These are phyloP conservation scores for Thryonomys swinderianus DNA, from an alignment of 2,113 vertebrate species.

Conservation along the genomic window DNA sequence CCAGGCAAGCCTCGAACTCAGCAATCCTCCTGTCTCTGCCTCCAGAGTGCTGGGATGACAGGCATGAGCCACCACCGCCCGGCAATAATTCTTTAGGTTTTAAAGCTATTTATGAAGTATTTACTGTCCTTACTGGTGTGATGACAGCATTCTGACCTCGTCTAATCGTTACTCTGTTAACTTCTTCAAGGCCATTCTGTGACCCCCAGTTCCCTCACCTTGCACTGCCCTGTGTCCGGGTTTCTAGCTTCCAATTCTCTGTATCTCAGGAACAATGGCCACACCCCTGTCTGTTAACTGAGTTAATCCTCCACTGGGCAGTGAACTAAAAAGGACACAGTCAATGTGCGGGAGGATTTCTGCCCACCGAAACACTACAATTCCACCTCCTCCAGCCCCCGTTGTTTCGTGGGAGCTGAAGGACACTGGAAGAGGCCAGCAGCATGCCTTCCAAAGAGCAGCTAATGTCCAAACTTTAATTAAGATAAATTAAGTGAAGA, in stretches of 20 bases:
- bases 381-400: fast-evolving
- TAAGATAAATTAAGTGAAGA: neutral
- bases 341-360: neutral
- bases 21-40: too few relatives aligned
- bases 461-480: neutral
- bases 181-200: neutral
- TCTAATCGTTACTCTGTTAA: neutral
- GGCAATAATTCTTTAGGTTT: neutral
- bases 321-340: neutral
- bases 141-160: neutral
- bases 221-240: neutral
- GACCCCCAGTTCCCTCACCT: neutral
- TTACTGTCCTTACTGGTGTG: too few relatives aligned
- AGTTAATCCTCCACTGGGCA: constrained; percentile 21
- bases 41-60: too few relatives aligned
- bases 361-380: neutral
- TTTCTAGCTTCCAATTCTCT: neutral
- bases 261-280: neutral
- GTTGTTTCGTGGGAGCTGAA: neutral
- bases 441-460: neutral
- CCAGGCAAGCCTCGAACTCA: too few relatives aligned
- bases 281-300: neutral
- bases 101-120: neutral
- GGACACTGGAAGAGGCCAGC: neutral
- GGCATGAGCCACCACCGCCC: too few relatives aligned